A percentile compares a stretch with the other conserved stretches of the same genome.
phyloP scores from a whole-genome alignment of 2,113 vertebrate species.

The Lanius collurio region DNA sequence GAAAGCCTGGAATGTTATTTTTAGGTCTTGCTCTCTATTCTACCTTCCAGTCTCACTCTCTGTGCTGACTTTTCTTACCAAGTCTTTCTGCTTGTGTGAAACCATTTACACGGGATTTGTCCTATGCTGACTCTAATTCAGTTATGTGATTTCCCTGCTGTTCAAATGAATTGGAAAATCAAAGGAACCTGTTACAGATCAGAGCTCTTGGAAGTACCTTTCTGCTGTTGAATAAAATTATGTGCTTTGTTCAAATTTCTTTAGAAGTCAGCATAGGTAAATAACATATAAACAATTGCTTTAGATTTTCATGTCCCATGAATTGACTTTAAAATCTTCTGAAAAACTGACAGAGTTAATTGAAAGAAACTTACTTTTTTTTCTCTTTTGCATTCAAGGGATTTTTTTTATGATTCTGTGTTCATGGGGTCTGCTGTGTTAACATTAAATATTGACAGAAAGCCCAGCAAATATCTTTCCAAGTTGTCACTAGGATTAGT shows the following conservation, averaged over 20 bases:
- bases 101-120: not conserved
- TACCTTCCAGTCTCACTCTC: not conserved
- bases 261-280: not conserved
- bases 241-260: not conserved
- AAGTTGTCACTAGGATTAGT: conserved; percentile 8
- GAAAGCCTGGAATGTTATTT: not conserved
- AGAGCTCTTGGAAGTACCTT: not conserved
- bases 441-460: conserved; percentile 31
- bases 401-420: not conserved
- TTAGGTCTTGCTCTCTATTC: not conserved
- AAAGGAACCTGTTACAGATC: not conserved
- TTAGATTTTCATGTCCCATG: not conserved
- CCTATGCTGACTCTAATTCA: not conserved
- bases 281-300: not conserved
- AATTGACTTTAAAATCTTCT: not conserved
- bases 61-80: not conserved
- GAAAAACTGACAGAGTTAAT: conserved; percentile 16
- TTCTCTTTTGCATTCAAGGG: not conserved
- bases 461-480: not conserved
- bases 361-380: conserved; percentile 1
- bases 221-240: not conserved
- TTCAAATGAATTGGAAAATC: not conserved
- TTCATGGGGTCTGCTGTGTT: not conserved
- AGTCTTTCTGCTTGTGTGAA: not conserved
- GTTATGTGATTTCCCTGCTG: not conserved